These are phyloP conservation scores for Ataeniobius toweri DNA, from an alignment of 2,797 vertebrate genomes.

Conservation along the genomic window DNA sequence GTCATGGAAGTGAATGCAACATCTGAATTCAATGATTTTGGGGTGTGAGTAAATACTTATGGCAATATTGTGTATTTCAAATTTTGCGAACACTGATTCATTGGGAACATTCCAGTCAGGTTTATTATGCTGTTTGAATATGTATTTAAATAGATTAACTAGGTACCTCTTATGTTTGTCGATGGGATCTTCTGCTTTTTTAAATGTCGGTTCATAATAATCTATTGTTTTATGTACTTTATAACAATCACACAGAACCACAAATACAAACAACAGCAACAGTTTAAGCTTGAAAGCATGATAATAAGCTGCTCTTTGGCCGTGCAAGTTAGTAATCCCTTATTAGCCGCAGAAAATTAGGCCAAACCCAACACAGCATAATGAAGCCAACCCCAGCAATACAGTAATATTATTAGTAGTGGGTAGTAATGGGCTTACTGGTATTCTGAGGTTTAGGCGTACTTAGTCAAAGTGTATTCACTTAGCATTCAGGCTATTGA, in stretches of 20 bases:
- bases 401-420: not conserved
- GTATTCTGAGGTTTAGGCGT: slow-evolving; percentile 43
- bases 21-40: not conserved
- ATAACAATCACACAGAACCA: not conserved
- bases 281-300: slow-evolving; percentile 20
- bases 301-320: slow-evolving; percentile 42
- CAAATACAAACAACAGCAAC: not conserved
- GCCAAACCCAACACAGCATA: slow-evolving; percentile 35
- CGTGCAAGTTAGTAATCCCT: slow-evolving; percentile 41
- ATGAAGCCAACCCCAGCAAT: not conserved
- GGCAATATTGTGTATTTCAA: not conserved
- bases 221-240: not conserved
- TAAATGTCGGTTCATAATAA: not conserved
- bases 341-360: slow-evolving; percentile 42
- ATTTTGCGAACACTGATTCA: not conserved
- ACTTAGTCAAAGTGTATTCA: slow-evolving; percentile 50
- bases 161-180: not conserved
- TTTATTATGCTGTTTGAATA: not conserved
- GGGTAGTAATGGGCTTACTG: slow-evolving; percentile 56
- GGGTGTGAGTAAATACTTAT: not conserved
- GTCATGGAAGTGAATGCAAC: not conserved
- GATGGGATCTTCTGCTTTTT: not conserved
- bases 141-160: too few species aligned
- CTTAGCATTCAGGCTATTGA: slow-evolving; percentile 24
- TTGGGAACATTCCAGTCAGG: not conserved